Percentiles rank a stretch among this genome's conserved stretches.
phyloP scores from a whole-genome alignment of 2,797 vertebrate genomes.

The Ctenopoma multispine region DNA sequence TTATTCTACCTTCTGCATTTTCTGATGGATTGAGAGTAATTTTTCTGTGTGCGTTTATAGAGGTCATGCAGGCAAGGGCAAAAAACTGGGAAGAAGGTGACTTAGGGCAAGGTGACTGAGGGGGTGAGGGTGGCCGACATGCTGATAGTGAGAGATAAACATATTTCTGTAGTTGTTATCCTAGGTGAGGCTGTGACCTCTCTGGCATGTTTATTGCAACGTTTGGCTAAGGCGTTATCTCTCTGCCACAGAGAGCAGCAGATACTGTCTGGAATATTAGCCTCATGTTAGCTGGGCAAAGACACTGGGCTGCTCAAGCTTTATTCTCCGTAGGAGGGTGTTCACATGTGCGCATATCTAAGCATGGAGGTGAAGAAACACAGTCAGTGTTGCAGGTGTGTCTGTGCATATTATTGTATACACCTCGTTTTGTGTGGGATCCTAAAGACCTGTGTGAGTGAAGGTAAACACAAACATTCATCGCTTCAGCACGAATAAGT shows the following conservation, averaged over 20 bases:
- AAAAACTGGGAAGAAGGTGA: conserved; percentile 30
- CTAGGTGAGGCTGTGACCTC: conserved; percentile 69
- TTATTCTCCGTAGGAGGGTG: conserved; percentile 39
- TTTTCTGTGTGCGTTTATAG: conserved; percentile 36
- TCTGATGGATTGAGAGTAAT: conserved; percentile 50
- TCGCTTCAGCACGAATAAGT: conserved; percentile 21
- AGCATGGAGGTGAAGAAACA: conserved; percentile 16
- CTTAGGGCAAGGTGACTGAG: conserved; percentile 46
- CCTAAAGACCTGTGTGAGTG: not conserved
- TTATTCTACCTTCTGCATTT: conserved; percentile 33
- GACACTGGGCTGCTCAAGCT: conserved; percentile 27
- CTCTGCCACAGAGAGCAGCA: conserved; percentile 54
- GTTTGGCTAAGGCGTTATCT: conserved; percentile 70
- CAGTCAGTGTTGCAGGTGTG: conserved; percentile 18
- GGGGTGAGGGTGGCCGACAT: conserved; percentile 53
- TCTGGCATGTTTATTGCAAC: conserved; percentile 65
- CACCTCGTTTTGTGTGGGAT: conserved; percentile 1
- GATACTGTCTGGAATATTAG: conserved; percentile 67
- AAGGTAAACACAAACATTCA: conserved; percentile 13
- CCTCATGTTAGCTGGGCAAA: conserved; percentile 46
- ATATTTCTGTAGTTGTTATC: conserved; percentile 68
- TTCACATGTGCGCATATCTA: not conserved
- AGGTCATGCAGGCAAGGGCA: conserved; percentile 53
- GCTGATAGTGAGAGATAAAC: conserved; percentile 72
- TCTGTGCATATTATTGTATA: conserved; percentile 19